A percentile compares a stretch with the other conserved stretches of the same genome.
Evolutionary conservation across 2,888 invertebrate genomes (phyloP).

Genomic region (Biston stratarius): DNA sequence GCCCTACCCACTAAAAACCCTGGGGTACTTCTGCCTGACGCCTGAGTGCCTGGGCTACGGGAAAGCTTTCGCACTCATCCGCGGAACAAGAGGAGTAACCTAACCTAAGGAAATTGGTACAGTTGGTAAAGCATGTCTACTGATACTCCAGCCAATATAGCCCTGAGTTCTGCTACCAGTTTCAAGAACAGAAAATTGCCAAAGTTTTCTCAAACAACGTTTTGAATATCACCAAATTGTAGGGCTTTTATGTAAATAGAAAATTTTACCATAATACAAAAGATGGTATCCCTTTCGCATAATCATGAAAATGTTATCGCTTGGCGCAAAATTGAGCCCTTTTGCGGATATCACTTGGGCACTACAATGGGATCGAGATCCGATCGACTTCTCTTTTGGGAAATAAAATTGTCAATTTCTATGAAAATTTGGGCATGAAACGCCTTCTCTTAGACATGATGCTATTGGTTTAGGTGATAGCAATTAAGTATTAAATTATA

Average conservation of each 20-base stretch:
- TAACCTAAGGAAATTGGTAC: too few relatives aligned
- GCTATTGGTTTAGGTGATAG: conserved; percentile 1
- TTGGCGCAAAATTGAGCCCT: conserved; percentile 68
- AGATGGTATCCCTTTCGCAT: conserved; percentile 63
- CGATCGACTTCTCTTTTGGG: conserved; percentile 50
- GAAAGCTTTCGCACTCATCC: too few relatives aligned
- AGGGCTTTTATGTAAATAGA: conserved; percentile 39
- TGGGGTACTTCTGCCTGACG: too few relatives aligned
- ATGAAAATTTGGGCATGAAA: conserved; percentile 32
- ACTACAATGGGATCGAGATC: conserved; percentile 60
- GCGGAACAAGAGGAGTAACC: too few relatives aligned
- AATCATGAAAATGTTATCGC: conserved; percentile 72
- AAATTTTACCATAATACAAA: conserved; percentile 54
- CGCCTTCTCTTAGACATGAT: conserved; percentile 10
- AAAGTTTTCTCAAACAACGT: conserved; percentile 29
- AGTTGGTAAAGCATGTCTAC: too few relatives aligned
- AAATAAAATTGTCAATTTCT: conserved; percentile 53
- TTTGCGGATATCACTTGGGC: conserved; percentile 63
- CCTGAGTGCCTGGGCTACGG: too few relatives aligned
- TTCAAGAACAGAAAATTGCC: conserved; percentile 10
- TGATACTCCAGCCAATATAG: too few relatives aligned
- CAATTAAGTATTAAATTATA: not conserved
- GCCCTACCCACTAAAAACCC: too few relatives aligned
- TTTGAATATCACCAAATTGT: conserved; percentile 36
- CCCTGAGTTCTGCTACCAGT: too few relatives aligned